A percentile compares a stretch with the other conserved stretches of the same genome.
Evolutionary conservation across 2,888 invertebrate species (phyloP).

Genomic region (Himalopsyche kuldschensis): DNA sequence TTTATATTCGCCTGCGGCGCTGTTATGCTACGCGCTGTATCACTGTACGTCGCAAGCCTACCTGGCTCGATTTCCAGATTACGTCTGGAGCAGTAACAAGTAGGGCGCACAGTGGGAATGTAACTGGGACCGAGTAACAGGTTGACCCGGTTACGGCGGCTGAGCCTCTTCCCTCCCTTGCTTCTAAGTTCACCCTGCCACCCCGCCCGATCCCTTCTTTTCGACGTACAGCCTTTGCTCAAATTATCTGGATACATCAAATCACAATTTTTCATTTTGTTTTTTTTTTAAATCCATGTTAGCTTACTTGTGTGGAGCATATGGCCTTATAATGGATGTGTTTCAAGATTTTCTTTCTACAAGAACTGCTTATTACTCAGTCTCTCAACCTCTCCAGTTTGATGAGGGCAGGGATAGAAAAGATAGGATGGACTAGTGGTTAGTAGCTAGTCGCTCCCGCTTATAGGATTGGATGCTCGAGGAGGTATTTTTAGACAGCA

Average conservation of each 20-base stretch:
- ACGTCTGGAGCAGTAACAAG: background rate
- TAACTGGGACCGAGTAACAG: slow-evolving; percentile 28
- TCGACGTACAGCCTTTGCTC: background rate
- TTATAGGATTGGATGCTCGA: no score
- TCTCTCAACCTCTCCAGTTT: background rate
- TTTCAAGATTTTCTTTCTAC: no score
- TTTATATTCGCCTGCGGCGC: no score
- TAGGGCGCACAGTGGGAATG: background rate
- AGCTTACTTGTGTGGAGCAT: no score
- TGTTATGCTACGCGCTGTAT: background rate
- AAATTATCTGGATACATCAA: background rate
- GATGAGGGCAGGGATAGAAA: no score
- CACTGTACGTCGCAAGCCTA: background rate
- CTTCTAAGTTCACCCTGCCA: background rate
- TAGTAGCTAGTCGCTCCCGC: no score
- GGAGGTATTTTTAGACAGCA: no score
- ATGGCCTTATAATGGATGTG: no score
- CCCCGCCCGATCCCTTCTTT: background rate
- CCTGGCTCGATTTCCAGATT: background rate
- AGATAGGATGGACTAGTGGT: no score
- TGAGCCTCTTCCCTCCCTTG: background rate
- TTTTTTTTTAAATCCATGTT: no score
- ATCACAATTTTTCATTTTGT: no score
- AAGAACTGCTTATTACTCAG: no score
- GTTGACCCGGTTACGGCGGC: slow-evolving; percentile 27